phyloP scores from a whole-genome alignment of 53 echinoderm and acorn worm genomes.

The Arbacia lixula region DNA sequence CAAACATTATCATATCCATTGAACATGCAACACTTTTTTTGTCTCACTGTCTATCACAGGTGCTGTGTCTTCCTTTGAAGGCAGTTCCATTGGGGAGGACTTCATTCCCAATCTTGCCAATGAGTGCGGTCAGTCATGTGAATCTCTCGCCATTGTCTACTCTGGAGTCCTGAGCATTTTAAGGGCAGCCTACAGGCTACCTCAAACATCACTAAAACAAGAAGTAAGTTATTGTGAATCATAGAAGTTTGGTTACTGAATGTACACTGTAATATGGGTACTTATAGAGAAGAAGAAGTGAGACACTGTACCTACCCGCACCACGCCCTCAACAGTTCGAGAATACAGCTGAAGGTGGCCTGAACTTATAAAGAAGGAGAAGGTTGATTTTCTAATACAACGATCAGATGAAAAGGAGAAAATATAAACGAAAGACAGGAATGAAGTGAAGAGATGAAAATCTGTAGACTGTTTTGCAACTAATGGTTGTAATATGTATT shows the following conservation, averaged over 20 bases:
- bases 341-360: too few species aligned
- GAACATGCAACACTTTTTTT: too few species aligned
- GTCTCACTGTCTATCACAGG: conserved; percentile 55
- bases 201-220: conserved; percentile 78
- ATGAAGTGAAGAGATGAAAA: too few species aligned
- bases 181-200: conserved; percentile 73
- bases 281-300: not conserved
- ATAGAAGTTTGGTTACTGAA: not conserved
- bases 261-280: not conserved
- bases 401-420: too few species aligned
- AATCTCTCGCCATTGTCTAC: conserved; percentile 66
- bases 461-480: too few species aligned
- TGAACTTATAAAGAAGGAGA: too few species aligned
- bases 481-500: too few species aligned
- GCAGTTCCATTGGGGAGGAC: conserved; percentile 68
- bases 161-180: conserved; percentile 76
- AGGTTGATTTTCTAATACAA: too few species aligned
- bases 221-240: conserved; percentile 60
- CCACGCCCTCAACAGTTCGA: too few species aligned
- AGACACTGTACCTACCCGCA: not conserved
- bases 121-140: conserved; percentile 58
- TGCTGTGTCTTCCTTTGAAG: conserved; percentile 82
- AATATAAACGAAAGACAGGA: too few species aligned
- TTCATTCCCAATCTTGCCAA: conserved; percentile 64
- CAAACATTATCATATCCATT: too few species aligned